A percentile compares a stretch with the other conserved stretches of the same genome.
Evolutionary conservation across 1,140 invertebrate genomes (phyloP).

Genomic region (Aleiodes sp.): DNA sequence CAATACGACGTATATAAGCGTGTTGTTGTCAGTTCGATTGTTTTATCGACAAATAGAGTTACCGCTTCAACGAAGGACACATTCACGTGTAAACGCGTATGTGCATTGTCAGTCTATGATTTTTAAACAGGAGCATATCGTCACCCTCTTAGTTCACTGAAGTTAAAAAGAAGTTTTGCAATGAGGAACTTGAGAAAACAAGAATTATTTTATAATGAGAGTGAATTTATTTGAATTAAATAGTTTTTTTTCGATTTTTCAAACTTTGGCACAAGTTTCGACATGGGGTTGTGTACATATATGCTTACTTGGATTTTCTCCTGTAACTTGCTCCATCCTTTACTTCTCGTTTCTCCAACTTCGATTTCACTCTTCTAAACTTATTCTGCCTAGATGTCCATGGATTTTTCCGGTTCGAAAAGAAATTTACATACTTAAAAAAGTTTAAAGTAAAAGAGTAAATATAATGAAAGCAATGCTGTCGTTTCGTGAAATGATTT

Average conservation of each 20-base stretch:
- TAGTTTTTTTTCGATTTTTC: background rate
- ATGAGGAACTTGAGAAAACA: background rate
- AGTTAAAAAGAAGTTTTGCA: background rate
- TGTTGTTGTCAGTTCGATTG: background rate
- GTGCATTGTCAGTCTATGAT: background rate
- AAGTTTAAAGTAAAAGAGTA: too few relatives aligned
- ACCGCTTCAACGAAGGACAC: background rate
- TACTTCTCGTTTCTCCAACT: background rate
- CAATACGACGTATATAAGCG: background rate
- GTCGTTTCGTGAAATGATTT: too few relatives aligned
- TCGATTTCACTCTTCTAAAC: background rate
- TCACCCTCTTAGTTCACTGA: background rate
- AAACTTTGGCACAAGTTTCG: background rate
- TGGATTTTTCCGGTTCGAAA: background rate
- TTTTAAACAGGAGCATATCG: background rate
- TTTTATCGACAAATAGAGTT: conserved; percentile 6
- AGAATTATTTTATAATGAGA: background rate
- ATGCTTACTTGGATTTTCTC: background rate
- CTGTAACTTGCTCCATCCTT: background rate
- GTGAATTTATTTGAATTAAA: conserved; percentile 4
- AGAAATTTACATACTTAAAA: background rate
- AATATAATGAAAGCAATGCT: too few relatives aligned
- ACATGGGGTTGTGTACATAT: background rate
- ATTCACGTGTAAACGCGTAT: background rate
- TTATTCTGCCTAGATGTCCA: background rate